These are phyloP conservation scores for Patella vulgata DNA, from an alignment of 1,140 invertebrate species.

Conservation along the genomic window DNA sequence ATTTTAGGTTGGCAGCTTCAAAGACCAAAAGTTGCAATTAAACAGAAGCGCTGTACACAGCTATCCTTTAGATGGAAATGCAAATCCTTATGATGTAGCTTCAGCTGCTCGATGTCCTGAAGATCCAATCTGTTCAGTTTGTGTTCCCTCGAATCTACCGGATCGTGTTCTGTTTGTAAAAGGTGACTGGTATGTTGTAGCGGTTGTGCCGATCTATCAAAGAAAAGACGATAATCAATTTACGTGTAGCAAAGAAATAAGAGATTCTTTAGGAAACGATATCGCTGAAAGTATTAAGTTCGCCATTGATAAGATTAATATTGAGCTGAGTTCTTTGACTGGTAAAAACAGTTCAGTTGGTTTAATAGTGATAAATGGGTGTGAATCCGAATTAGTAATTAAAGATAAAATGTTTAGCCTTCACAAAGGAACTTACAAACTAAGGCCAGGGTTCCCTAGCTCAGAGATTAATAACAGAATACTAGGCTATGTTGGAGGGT, in stretches of 20 bases:
- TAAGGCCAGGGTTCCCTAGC: conserved; percentile 70
- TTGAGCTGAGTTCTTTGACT: too few species aligned
- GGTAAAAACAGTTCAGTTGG: conserved; percentile 4
- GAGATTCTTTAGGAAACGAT: not conserved
- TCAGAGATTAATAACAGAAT: conserved; percentile 66
- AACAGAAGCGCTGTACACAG: too few species aligned
- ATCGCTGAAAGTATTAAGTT: conserved; percentile 5
- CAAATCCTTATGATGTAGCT: too few species aligned
- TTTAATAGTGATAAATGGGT: conserved; percentile 11
- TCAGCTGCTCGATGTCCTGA: too few species aligned
- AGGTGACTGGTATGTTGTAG: conserved; percentile 14
- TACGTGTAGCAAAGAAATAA: conserved; percentile 6
- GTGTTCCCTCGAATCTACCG: too few species aligned
- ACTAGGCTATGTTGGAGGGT: conserved; percentile 24
- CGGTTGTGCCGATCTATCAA: not conserved
- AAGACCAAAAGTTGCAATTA: too few species aligned
- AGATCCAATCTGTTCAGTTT: too few species aligned
- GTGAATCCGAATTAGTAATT: conserved; percentile 1
- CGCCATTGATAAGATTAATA: conserved; percentile 10
- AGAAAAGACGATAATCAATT: not conserved
- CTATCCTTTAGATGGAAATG: too few species aligned
- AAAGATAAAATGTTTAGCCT: conserved; percentile 11
- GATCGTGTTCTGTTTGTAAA: conserved; percentile 11
- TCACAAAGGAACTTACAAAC: conserved; percentile 2
- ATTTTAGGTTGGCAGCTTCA: too few species aligned